A percentile compares a stretch with the other conserved stretches of the same genome.
phyloP scores from a whole-genome alignment of 2,888 invertebrate genomes.

The Macropis europaea region DNA sequence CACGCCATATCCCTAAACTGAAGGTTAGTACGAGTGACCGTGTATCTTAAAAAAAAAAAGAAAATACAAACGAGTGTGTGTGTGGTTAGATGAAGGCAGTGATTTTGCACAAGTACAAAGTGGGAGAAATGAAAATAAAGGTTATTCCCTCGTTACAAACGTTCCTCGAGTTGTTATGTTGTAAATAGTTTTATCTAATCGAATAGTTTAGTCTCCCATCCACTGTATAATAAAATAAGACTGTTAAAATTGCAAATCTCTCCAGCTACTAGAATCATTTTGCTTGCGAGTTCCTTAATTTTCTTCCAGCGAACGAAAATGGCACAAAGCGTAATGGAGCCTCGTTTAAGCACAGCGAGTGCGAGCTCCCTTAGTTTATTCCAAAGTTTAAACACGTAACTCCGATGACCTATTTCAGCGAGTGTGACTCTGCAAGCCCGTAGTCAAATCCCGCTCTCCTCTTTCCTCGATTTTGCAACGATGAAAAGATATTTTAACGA shows the following conservation, averaged over 20 bases:
- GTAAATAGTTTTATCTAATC: constrained; percentile 29
- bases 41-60: constrained; percentile 19
- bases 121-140: constrained; percentile 5
- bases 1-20: constrained; percentile 27
- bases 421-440: constrained; percentile 42
- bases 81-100: constrained; percentile 55
- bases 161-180: constrained; percentile 1
- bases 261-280: constrained; percentile 39
- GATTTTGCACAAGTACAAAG: constrained; percentile 46
- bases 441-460: constrained; percentile 43
- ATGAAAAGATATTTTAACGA: constrained; percentile 45
- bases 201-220: constrained; percentile 20
- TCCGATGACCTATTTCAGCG: constrained; percentile 43
- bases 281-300: constrained; percentile 43
- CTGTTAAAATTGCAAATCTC: constrained; percentile 45
- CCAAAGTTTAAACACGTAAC: constrained; percentile 46
- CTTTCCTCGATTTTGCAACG: constrained; percentile 41
- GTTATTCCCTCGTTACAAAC: background rate
- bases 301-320: constrained; percentile 60
- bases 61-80: constrained; percentile 17
- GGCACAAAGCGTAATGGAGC: constrained; percentile 68
- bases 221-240: constrained; percentile 38
- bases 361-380: constrained; percentile 34
- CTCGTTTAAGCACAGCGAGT: constrained; percentile 31
- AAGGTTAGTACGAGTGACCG: constrained; percentile 15